Conservation (phyloP, 2,113 vertebrate species). For the Ictidomys tridecemlineatus region DNA sequence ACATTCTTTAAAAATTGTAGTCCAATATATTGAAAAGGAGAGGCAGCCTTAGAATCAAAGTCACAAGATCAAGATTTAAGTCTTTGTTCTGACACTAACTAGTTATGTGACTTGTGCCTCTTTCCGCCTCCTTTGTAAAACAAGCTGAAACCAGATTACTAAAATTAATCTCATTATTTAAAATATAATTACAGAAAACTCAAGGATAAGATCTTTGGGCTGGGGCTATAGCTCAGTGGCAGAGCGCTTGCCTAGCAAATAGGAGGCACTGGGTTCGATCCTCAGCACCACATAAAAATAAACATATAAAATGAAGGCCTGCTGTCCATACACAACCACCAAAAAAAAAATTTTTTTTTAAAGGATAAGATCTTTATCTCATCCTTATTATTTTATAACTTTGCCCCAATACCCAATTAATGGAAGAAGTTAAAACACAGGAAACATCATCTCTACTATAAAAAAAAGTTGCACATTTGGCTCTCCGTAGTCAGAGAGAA, state of each 20-base stretch:
- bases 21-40: neutral
- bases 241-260: too few relatives aligned
- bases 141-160: neutral
- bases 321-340: too few relatives aligned
- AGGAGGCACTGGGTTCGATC: too few relatives aligned
- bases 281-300: too few relatives aligned
- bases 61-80: neutral
- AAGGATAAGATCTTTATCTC: neutral
- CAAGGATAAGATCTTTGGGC: neutral
- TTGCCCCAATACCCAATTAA: neutral
- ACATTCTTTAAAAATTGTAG: conserved; percentile 9
- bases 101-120: neutral
- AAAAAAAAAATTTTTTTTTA: too few relatives aligned
- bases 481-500: conserved; percentile 8
- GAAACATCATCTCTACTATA: neutral
- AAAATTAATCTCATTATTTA: conserved; percentile 42
- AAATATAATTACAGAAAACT: conserved; percentile 22
- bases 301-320: too few relatives aligned
- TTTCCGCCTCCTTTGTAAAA: conserved; percentile 33
- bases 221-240: too few relatives aligned
- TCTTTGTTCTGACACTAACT: neutral
- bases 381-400: conserved; percentile 31
- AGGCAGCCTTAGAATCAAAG: neutral
- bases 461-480: neutral
- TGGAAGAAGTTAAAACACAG: conserved; percentile 46